Base-by-base conservation (phyloP, 2,888 invertebrate species). In the Halictus ligatus region DNA sequence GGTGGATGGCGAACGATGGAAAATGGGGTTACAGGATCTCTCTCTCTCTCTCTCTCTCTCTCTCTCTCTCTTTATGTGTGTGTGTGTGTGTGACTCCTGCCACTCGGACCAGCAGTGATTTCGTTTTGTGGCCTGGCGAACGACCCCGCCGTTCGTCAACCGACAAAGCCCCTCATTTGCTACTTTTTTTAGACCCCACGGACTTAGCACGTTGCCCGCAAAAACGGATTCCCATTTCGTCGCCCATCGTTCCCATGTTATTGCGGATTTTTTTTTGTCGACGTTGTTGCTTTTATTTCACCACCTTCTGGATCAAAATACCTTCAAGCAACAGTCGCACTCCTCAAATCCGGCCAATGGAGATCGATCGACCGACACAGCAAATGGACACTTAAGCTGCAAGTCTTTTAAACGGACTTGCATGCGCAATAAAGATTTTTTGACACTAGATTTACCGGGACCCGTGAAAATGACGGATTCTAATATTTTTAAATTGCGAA, bases 21-120 rank as follows among this genome's bases (percentile, higher is more conserved):
- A 75, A 84, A 85, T 72, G 67, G 75, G 84, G 84, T 73, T 79
- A 69, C 73, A 46, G 54, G 58, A 58, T 58, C 29, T 29, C 64
- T n/a, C 35, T 35, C 35, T 35, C 35, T 35, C 35, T 35, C 35
- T 35, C 35, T 35, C 35, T 35, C 35, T 35, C 35, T 35, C 35
- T 35, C 35, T n/a, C n/a, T n/a, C n/a, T n/a, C n/a, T n/a, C n/a
- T n/a, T n/a, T n/a, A n/a, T n/a, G 35, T 35, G 35, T 35, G 35
- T 29, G 29, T 29, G 29, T 35, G 35, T 35, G 35, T 35, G 35
- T 35, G 74, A 48, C 40, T 43, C 64, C 43, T 50, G 18, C 48
- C 48, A 50, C 58, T 71, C 71, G 43, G 40, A 58, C 15, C 73
- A 6, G 74, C 40, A 4, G 46, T 64, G 84, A 84, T 83, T 84